Conservation (phyloP, 2,797 vertebrate species). For the Rhinogobio ventralis region DNA sequence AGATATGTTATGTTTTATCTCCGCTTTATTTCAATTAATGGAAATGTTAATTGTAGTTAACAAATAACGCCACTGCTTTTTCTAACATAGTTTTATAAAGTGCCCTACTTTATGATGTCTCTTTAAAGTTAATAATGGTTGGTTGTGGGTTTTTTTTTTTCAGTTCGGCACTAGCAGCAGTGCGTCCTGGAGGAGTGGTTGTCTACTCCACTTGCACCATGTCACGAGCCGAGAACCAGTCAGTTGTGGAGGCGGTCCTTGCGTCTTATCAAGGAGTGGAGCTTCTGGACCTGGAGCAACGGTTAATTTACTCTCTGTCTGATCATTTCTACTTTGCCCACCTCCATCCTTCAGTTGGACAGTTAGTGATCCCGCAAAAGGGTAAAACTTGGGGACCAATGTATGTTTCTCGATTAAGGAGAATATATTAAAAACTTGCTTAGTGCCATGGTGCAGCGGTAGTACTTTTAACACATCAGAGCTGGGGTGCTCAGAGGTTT, state of each 20-base stretch:
- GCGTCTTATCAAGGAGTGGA: constrained; percentile 76
- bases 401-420: constrained; percentile 89
- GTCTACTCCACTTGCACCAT: constrained; percentile 97
- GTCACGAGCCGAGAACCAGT: constrained; percentile 88
- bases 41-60: neutral
- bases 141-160: constrained; percentile 35
- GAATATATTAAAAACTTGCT: constrained; percentile 56
- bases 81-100: neutral
- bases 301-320: constrained; percentile 76
- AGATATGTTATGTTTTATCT: neutral
- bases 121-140: neutral
- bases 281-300: constrained; percentile 81
- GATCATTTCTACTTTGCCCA: constrained; percentile 82
- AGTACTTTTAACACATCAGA: constrained; percentile 5
- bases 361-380: constrained; percentile 87
- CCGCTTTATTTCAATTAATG: neutral
- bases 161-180: constrained; percentile 88
- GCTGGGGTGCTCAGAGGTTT: neutral
- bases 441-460: neutral
- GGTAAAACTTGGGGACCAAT: constrained; percentile 93
- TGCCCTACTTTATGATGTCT: neutral
- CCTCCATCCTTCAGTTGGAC: constrained; percentile 73
- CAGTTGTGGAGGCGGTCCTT: constrained; percentile 82
- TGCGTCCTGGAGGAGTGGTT: constrained; percentile 88
- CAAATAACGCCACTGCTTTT: neutral